Percentiles rank a stretch among this genome's conserved stretches.
These are phyloP conservation scores for Gryllus longicercus DNA, from an alignment of 2,888 invertebrate genomes.

Conservation along the genomic window DNA sequence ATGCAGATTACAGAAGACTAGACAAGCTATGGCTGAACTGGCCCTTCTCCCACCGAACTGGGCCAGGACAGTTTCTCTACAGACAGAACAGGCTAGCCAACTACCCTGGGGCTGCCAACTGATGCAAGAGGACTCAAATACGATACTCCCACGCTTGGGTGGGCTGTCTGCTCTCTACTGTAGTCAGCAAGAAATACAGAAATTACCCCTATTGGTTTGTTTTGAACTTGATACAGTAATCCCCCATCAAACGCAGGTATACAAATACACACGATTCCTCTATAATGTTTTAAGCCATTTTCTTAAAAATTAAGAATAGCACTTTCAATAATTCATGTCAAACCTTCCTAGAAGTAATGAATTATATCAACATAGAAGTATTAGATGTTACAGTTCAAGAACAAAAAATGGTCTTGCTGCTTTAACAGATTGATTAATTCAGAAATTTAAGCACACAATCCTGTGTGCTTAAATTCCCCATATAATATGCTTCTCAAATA, in stretches of 20 bases:
- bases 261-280: not conserved
- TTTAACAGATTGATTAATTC: too few relatives aligned
- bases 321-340: too few relatives aligned
- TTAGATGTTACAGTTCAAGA: too few relatives aligned
- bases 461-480: too few relatives aligned
- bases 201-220: slow-evolving; percentile 8
- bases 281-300: not conserved
- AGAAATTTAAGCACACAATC: too few relatives aligned
- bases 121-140: slow-evolving; percentile 9
- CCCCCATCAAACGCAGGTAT: not conserved
- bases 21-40: slow-evolving; percentile 27
- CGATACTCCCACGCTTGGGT: slow-evolving; percentile 1
- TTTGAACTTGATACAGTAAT: not conserved
- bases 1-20: slow-evolving; percentile 27
- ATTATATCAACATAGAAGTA: too few relatives aligned
- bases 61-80: not conserved
- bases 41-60: not conserved
- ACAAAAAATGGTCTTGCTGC: too few relatives aligned
- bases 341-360: too few relatives aligned
- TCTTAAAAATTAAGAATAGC: not conserved
- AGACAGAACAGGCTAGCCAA: not conserved
- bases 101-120: slow-evolving; percentile 17
- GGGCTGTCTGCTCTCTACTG: not conserved
- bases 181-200: slow-evolving; percentile 9
- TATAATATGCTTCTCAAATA: too few relatives aligned